phyloP scores from a whole-genome alignment of 2,797 vertebrate genomes.

The Hippocampus kuda region DNA sequence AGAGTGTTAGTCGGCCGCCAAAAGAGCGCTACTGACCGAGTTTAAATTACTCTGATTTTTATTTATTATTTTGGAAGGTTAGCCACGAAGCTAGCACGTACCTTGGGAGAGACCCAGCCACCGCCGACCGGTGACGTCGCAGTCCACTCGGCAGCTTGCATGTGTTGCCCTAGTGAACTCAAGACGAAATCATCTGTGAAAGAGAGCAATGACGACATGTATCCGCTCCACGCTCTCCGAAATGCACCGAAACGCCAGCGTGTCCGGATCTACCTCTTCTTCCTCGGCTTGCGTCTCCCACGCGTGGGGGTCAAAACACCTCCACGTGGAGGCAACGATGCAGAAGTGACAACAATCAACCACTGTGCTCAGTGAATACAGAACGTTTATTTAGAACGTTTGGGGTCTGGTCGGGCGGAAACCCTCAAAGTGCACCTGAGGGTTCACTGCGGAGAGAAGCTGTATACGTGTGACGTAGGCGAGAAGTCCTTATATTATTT shows the following conservation, averaged over 20 bases:
- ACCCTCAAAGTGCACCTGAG: conserved; percentile 36
- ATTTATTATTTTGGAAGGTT: too few relatives aligned
- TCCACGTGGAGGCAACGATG: background rate
- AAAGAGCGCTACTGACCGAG: too few relatives aligned
- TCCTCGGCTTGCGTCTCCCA: background rate
- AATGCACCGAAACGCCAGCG: background rate
- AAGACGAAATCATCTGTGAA: background rate
- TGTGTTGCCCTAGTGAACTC: background rate
- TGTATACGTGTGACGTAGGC: conserved; percentile 32
- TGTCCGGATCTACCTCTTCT: background rate
- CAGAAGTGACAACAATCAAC: background rate
- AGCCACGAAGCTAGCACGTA: background rate
- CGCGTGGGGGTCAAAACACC: background rate
- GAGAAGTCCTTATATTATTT: conserved; percentile 39
- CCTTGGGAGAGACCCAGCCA: background rate
- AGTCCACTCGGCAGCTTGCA: background rate
- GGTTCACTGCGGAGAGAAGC: conserved; percentile 46
- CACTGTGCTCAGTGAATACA: background rate
- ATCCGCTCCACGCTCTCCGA: background rate
- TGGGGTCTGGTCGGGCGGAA: conserved; percentile 3
- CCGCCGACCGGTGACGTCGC: background rate
- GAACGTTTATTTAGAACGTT: too few relatives aligned
- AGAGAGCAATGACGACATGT: background rate
- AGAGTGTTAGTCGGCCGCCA: background rate
- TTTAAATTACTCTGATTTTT: too few relatives aligned